Evolutionary conservation across 2,797 vertebrate genomes (phyloP), one percentile per base, ranked within the genome.

Genomic region (Diplodus puntazzo): DNA sequence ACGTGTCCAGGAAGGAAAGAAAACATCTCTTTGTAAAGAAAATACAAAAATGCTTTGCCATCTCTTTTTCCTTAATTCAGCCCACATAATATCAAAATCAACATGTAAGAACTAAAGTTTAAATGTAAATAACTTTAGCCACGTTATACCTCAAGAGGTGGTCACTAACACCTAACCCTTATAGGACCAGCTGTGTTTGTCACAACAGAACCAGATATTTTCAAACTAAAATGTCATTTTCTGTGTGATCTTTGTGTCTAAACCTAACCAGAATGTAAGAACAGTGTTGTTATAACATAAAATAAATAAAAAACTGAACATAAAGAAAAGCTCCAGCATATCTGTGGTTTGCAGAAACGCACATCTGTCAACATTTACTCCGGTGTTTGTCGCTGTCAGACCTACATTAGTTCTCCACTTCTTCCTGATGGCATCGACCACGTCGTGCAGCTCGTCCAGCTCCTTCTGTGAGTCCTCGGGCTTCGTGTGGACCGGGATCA

Each of bases 401-500:
- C 91, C 70, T 80, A 94, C 94, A 53, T 93, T 18, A 0, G 65
- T 92, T 2, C n/a, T 1, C 93, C 93, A 95, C 20, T 89, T 89
- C 1, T 57, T 11, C 58, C 27, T 83, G 27, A 94, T 82, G 0
- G 25, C 49, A 2, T 75, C 3, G 12, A 93, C 89, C 55, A 95
- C 95, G 9, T 95, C 93, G 2, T 91, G 81, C 42, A 95, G 89
- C 77, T 95, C 93, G 12, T 95, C 93, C 48, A 95, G 89, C 84
- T 95, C 95, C 73, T 93, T 94, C 67, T 60, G 12, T 0, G 91
- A 83, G 70, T 95, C 94, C 0, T 85, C 70, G 0, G 95, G 95
- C 17, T 92, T 94, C 17, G 93, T 95, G 89, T 95, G 95, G 27
- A 95, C 91, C 0, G 94, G 94, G 65, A 95, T 90, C 79, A 95